phyloP scores from a whole-genome alignment of 92 coral and sea anemone genomes.

The Phenganax marumi region DNA sequence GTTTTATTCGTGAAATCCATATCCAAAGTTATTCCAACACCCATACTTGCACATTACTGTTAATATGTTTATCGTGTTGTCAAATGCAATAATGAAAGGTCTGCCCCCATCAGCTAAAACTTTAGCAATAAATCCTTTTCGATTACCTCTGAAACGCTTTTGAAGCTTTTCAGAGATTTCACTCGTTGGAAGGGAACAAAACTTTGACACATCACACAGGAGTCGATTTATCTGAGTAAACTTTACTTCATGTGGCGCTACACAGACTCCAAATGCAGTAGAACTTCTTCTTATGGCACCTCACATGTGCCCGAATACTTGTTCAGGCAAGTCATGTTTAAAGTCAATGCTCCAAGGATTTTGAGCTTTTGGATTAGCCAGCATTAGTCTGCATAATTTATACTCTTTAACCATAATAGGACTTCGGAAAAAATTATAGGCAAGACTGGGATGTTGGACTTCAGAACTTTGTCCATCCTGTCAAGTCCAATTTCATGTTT shows the following conservation, averaged over 20 bases:
- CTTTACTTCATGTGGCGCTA: conserved; percentile 25
- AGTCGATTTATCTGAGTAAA: conserved; percentile 47
- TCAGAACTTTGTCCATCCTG: conserved; percentile 7
- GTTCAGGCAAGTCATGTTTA: conserved; percentile 61
- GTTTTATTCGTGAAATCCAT: conserved; percentile 50
- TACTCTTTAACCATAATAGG: conserved; percentile 6
- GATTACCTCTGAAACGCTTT: conserved; percentile 60
- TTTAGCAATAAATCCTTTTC: conserved; percentile 53
- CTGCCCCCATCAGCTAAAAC: conserved; percentile 47
- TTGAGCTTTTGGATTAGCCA: conserved; percentile 51
- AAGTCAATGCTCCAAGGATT: conserved; percentile 66
- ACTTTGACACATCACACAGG: conserved; percentile 45
- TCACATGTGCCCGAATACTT: conserved; percentile 47
- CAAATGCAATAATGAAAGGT: conserved; percentile 56
- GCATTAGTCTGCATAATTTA: conserved; percentile 53
- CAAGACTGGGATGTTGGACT: background rate
- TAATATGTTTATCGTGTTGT: conserved; percentile 50
- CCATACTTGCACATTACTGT: conserved; percentile 58
- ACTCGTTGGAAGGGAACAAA: conserved; percentile 39
- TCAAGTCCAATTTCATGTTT: background rate
- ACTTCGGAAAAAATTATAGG: conserved; percentile 14
- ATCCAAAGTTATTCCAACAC: conserved; percentile 66
- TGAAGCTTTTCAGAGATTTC: conserved; percentile 40
- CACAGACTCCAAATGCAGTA: conserved; percentile 44
- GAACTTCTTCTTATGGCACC: conserved; percentile 44